Base-by-base conservation (phyloP, 2,888 invertebrate genomes). In the Litoditis marina region DNA sequence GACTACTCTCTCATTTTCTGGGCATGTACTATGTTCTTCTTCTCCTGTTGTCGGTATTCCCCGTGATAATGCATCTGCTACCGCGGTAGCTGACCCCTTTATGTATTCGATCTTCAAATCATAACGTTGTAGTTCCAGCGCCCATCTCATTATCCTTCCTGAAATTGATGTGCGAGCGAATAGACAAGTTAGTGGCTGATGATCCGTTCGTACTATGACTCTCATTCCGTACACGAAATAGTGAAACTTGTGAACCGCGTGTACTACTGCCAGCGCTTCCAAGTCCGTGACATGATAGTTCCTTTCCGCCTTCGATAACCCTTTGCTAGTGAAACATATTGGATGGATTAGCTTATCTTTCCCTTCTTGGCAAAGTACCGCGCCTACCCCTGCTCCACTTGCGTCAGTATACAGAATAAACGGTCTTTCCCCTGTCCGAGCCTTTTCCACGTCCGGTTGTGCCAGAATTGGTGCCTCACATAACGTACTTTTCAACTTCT, bases 191-290 rank as follows among this genome's bases (percentile, higher is more conserved):
- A 71, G 42, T 7, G 71, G 63, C n/a, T 53, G 34, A 36, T 71
- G 71, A 28, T 71, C 71, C 0, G 71, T 71, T 32, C 32, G 28
- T 7, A 71, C 57, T 1, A 51, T 46, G n/a, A 63, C 49, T n/a
- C 55, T 51, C 13, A 46, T 27, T 13, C 58, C 58, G 7, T 53
- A 69, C 7, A 73, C 50, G 32, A 64, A 66, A 22, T 49, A 42
- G 11, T 63, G 46, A 13, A 73, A 66, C 31, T 58, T 59, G 27
- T 55, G 32, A 0, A 55, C n/a, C 16, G 66, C 69, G 19, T 56
- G 54, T 0, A 58, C 42, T 2, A 73, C 31, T 7, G 66, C 73
- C 1, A 73, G 34, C 2, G 72, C 73, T 51, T 73, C 73, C 36
- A 73, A 25, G 19, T 73, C 66, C 1, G 66, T 69, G 0, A 63